A percentile compares a stretch with the other conserved stretches of the same genome.
phyloP scores from a whole-genome alignment of 2,888 invertebrate genomes.

The Dascillus cervinus region DNA sequence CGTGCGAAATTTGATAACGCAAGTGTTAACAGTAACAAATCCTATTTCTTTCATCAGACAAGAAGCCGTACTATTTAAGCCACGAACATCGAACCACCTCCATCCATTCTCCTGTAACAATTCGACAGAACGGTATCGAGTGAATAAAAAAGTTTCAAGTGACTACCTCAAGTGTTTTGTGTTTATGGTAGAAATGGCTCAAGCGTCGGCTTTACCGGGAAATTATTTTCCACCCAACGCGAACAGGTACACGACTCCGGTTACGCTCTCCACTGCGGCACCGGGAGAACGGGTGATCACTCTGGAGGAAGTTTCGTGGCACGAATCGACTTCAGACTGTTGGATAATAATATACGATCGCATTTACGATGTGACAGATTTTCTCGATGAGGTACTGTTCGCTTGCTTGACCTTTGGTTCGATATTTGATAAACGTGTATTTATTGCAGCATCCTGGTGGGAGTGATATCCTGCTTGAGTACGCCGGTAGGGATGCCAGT shows the following conservation, averaged over 20 bases:
- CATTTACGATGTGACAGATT: slow-evolving; percentile 74
- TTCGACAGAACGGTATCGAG: slow-evolving; percentile 3
- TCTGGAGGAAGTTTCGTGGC: slow-evolving; percentile 69
- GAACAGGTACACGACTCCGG: slow-evolving; percentile 6
- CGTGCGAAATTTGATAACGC: too few relatives aligned
- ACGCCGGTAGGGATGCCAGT: slow-evolving; percentile 79
- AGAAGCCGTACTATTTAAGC: slow-evolving; percentile 10
- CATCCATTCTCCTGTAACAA: not conserved
- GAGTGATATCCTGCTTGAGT: slow-evolving; percentile 70
- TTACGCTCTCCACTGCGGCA: slow-evolving; percentile 8
- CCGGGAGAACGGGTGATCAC: slow-evolving; percentile 48
- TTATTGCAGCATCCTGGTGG: slow-evolving; percentile 73
- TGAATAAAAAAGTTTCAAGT: not conserved
- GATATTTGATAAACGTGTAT: slow-evolving; percentile 17
- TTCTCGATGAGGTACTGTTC: slow-evolving; percentile 66
- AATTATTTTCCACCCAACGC: not conserved
- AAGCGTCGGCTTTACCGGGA: slow-evolving; percentile 8
- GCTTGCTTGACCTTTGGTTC: too few relatives aligned
- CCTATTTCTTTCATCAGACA: slow-evolving; percentile 8
- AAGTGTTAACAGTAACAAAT: slow-evolving; percentile 5
- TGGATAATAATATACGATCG: slow-evolving; percentile 85
- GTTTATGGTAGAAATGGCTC: slow-evolving; percentile 13
- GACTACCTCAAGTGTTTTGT: not conserved
- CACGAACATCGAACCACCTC: not conserved
- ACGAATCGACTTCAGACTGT: slow-evolving; percentile 66